These are phyloP conservation scores for Heteractis magnifica DNA, from an alignment of 92 coral and sea anemone genomes.

Conservation along the genomic window DNA sequence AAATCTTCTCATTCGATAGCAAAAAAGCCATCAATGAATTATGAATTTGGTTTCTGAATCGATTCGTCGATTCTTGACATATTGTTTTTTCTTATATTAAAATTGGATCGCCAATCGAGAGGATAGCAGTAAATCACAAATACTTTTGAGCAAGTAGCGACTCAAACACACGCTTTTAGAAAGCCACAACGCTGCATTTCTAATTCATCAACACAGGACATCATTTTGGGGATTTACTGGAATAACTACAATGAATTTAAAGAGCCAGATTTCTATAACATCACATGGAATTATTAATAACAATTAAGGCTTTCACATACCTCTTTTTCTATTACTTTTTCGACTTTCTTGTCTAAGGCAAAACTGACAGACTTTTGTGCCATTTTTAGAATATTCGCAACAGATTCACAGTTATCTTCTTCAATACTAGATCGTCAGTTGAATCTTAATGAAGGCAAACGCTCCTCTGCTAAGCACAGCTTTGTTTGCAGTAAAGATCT, in stretches of 20 bases:
- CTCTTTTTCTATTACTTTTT: constrained; percentile 15
- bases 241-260: not conserved
- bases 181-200: too few relatives aligned
- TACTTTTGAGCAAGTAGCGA: too few relatives aligned
- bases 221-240: not conserved
- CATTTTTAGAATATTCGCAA: not conserved
- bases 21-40: too few relatives aligned
- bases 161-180: too few relatives aligned
- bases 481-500: not conserved
- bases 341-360: constrained; percentile 11
- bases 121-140: too few relatives aligned
- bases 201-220: too few relatives aligned
- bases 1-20: too few relatives aligned
- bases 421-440: not conserved
- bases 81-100: too few relatives aligned
- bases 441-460: not conserved
- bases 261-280: not conserved
- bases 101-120: too few relatives aligned
- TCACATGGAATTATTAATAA: not conserved
- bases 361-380: constrained; percentile 19
- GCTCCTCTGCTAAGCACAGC: constrained; percentile 2
- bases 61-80: too few relatives aligned
- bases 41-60: too few relatives aligned
- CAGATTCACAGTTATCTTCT: not conserved
- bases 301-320: not conserved